Percentiles rank a stretch among this genome's conserved stretches.
Conservation (phyloP, 2,797 vertebrate species). For the Argya squamiceps region DNA sequence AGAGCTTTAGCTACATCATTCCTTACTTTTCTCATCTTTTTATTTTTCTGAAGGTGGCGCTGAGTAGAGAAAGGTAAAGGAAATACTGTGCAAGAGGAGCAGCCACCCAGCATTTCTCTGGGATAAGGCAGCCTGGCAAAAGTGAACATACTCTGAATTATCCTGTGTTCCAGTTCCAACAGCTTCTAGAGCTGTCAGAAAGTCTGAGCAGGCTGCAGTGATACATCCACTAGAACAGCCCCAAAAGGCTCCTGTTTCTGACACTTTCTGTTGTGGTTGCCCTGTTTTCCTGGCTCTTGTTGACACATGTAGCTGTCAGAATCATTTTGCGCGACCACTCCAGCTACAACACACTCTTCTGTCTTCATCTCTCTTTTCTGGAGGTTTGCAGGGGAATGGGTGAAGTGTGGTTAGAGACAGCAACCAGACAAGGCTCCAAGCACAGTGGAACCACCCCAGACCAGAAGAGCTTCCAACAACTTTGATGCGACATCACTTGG, state of each 20-base stretch:
- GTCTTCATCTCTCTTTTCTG: background rate
- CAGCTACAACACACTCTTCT: rapidly evolving
- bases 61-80: background rate
- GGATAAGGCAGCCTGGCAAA: background rate
- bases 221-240: background rate
- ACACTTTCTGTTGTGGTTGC: background rate
- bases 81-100: background rate
- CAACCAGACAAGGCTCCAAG: background rate
- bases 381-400: background rate
- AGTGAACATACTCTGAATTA: background rate
- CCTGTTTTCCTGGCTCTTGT: background rate
- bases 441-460: background rate
- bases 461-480: background rate
- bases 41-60: background rate
- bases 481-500: background rate
- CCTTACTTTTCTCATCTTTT: background rate
- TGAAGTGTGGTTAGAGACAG: background rate
- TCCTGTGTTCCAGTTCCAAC: background rate
- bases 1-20: background rate
- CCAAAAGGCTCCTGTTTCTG: background rate
- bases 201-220: background rate
- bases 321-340: background rate
- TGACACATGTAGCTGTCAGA: background rate
- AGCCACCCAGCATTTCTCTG: background rate
- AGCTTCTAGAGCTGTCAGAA: background rate